Evolutionary conservation across 2,797 vertebrate species (phyloP).

Genomic region (Intellagama lesueurii): DNA sequence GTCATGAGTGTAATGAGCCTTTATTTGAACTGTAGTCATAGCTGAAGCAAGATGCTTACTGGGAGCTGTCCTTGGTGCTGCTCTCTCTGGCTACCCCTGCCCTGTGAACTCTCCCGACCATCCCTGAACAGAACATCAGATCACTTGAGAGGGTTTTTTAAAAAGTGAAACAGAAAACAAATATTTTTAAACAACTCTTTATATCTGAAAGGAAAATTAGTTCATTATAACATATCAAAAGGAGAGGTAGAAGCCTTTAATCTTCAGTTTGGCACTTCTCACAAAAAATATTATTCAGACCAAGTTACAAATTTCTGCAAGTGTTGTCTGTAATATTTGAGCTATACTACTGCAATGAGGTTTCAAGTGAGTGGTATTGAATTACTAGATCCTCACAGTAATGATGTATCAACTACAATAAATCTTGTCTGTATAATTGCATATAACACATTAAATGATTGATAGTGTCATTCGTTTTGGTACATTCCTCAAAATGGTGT

Average conservation of each 20-base stretch:
- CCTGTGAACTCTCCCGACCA: neutral
- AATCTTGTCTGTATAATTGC: neutral
- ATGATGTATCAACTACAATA: constrained; percentile 3
- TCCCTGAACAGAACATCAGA: neutral
- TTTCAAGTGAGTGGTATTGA: constrained; percentile 23
- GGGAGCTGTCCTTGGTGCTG: no score
- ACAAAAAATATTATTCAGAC: neutral
- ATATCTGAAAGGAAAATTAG: constrained; percentile 5
- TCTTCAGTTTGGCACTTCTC: constrained; percentile 2
- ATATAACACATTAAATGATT: constrained; percentile 5
- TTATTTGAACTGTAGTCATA: no score
- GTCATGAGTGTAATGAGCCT: no score
- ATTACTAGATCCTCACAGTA: constrained; percentile 23
- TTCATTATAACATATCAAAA: constrained; percentile 14
- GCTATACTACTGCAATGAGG: constrained; percentile 3
- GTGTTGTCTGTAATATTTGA: constrained; percentile 24
- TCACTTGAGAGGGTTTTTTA: neutral
- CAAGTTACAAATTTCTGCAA: neutral
- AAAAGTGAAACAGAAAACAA: neutral
- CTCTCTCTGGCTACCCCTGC: no score
- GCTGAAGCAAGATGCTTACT: no score
- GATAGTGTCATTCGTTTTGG: neutral
- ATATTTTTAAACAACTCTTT: constrained; percentile 26
- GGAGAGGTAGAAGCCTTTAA: neutral
- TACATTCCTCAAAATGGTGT: neutral